Conservation (phyloP, 64 coral and sea anemone species). For the Catalaphyllia jardinei region DNA sequence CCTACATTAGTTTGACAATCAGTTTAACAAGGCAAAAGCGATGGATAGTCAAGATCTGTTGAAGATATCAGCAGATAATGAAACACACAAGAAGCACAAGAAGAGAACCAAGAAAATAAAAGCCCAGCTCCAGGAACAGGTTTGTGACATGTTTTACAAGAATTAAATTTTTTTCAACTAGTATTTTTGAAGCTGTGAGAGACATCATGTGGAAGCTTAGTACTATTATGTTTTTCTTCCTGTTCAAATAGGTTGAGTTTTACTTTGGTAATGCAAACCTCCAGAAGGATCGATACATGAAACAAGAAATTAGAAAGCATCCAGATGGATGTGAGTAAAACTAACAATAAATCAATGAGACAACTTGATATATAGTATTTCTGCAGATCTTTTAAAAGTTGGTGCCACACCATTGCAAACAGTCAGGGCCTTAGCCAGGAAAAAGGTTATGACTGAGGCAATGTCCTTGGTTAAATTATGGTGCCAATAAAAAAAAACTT, state of each 20-base stretch:
- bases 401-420: too few relatives aligned
- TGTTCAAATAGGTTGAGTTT: constrained; percentile 73
- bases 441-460: too few relatives aligned
- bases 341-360: neutral
- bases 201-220: too few relatives aligned
- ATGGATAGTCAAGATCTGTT: constrained; percentile 1
- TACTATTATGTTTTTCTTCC: neutral
- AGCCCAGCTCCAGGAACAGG: constrained; percentile 86
- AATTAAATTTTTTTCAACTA: neutral
- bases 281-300: constrained; percentile 94
- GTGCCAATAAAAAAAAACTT: too few relatives aligned
- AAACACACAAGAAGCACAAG: constrained; percentile 79
- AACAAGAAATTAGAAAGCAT: constrained; percentile 69
- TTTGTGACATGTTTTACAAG: neutral
- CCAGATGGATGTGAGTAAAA: constrained; percentile 91
- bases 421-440: too few relatives aligned
- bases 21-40: neutral
- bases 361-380: too few relatives aligned
- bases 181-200: too few relatives aligned
- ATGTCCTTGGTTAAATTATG: too few relatives aligned
- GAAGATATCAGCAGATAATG: neutral
- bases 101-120: constrained; percentile 83
- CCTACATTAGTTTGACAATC: neutral
- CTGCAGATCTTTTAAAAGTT: too few relatives aligned
- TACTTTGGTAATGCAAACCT: constrained; percentile 95